Conservation (phyloP, 2,113 vertebrate species). For the Pionites leucogaster region DNA sequence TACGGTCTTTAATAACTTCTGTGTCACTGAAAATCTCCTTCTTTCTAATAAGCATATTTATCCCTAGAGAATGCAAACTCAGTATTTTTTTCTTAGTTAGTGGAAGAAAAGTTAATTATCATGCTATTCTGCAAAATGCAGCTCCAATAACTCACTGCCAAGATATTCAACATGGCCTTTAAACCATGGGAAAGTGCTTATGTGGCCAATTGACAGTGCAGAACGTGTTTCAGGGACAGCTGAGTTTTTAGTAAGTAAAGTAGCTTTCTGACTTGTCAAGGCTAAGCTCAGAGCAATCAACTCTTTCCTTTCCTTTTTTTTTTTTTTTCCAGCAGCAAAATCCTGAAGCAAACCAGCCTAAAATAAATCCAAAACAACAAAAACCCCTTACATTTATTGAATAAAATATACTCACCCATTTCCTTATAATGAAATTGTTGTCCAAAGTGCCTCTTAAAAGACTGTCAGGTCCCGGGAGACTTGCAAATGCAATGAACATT, state of each 20-base stretch:
- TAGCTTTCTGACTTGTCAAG: background rate
- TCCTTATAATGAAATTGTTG: background rate
- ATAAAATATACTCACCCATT: background rate
- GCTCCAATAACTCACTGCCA: background rate
- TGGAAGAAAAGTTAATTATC: background rate
- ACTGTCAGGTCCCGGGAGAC: background rate
- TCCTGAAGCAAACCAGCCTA: background rate
- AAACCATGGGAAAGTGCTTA: background rate
- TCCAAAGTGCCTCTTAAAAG: background rate
- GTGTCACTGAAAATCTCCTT: background rate
- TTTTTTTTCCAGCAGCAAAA: background rate
- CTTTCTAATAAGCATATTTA: background rate
- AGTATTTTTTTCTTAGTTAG: background rate
- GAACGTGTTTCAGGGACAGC: background rate
- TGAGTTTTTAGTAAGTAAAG: background rate
- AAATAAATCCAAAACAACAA: background rate
- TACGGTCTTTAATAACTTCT: background rate
- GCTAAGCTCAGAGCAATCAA: background rate
- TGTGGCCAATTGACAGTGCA: background rate
- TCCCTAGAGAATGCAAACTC: background rate
- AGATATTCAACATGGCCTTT: background rate
- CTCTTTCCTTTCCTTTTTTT: background rate
- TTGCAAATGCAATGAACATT: background rate
- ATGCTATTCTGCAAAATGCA: background rate
- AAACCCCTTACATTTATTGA: background rate